phyloP scores from a whole-genome alignment of 2,797 vertebrate genomes.

The Melanotaenia parkinsoni region DNA sequence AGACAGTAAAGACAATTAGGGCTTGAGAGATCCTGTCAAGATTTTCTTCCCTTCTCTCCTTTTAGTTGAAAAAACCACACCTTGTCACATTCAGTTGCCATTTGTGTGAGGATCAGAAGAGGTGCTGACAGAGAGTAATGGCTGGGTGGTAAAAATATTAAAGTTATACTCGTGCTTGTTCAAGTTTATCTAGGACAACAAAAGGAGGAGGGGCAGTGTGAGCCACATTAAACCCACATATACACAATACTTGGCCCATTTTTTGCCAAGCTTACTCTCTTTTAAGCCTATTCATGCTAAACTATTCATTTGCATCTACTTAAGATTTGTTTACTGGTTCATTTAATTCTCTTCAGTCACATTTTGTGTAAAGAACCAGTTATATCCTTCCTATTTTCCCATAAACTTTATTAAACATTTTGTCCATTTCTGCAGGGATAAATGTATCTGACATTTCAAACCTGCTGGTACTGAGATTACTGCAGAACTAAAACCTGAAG shows the following conservation, averaged over 20 bases:
- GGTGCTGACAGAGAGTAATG: conserved; percentile 39
- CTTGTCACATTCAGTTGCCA: conserved; percentile 39
- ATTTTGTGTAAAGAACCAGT: conserved; percentile 1
- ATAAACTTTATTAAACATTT: neutral
- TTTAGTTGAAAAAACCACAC: conserved; percentile 35
- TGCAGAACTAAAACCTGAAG: conserved; percentile 26
- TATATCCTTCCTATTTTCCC: neutral
- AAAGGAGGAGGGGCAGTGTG: conserved; percentile 2
- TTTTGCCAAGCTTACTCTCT: conserved; percentile 9
- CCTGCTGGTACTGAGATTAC: conserved; percentile 27
- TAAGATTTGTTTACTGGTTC: conserved; percentile 26
- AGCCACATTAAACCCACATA: conserved; percentile 10
- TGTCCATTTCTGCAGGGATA: neutral
- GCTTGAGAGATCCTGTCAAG: conserved; percentile 57
- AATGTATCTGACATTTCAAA: conserved; percentile 10
- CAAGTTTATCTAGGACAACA: conserved; percentile 50
- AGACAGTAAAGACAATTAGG: conserved; percentile 49
- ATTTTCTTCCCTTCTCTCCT: conserved; percentile 13
- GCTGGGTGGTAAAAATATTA: conserved; percentile 27
- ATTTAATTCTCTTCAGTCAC: conserved; percentile 13
- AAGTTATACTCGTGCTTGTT: conserved; percentile 39
- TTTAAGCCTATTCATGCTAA: conserved; percentile 4
- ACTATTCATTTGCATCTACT: conserved; percentile 29
- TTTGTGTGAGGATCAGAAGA: conserved; percentile 41
- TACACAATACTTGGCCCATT: conserved; percentile 25